phyloP scores from a whole-genome alignment of 2,888 invertebrate species.

The Heliconius ethilla region DNA sequence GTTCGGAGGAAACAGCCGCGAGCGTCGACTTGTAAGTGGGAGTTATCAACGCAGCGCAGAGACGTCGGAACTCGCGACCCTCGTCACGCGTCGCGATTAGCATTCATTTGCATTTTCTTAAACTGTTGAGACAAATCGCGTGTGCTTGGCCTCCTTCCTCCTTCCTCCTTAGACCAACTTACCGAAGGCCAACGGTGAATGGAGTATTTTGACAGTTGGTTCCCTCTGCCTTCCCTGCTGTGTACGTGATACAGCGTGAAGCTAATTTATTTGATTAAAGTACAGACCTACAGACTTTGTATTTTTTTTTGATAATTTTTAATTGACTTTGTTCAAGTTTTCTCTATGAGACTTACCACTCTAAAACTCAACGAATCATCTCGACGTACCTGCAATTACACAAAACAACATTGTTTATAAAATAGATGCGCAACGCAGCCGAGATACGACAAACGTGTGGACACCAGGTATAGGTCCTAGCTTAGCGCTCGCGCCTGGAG shows the following conservation, averaged over 20 bases:
- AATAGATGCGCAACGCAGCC: neutral
- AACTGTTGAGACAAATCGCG: slow-evolving; percentile 42
- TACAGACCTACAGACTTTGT: too few species aligned
- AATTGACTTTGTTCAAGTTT: neutral
- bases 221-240: too few species aligned
- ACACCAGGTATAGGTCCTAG: too few species aligned
- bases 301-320: neutral
- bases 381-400: slow-evolving; percentile 27
- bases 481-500: too few species aligned
- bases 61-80: slow-evolving; percentile 47
- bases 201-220: too few species aligned
- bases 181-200: slow-evolving; percentile 44
- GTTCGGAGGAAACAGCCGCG: slow-evolving; percentile 17
- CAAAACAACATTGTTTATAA: slow-evolving; percentile 8
- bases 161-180: slow-evolving; percentile 31
- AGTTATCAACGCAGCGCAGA: slow-evolving; percentile 25
- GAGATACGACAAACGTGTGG: too few species aligned
- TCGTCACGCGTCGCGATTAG: slow-evolving; percentile 47
- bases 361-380: neutral
- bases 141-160: slow-evolving; percentile 30
- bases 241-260: too few species aligned
- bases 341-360: neutral
- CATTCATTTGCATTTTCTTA: slow-evolving; percentile 62
- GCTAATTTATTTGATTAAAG: too few species aligned
- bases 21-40: slow-evolving; percentile 20